Base-by-base conservation (phyloP, 2,888 invertebrate genomes). In the Druceiella hillmani region DNA sequence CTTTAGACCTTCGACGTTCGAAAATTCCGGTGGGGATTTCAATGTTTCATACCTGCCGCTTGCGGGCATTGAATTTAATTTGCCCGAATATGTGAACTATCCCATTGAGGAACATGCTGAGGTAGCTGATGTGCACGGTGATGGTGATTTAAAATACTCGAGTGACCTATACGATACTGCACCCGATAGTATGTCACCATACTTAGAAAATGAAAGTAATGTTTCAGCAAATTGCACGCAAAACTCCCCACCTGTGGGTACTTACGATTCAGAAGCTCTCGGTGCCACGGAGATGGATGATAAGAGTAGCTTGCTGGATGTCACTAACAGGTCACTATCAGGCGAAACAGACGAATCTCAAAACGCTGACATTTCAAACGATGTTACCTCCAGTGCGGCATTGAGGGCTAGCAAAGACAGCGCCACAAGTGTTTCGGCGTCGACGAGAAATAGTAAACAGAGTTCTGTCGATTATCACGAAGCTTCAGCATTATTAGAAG, bases 401-500 rank as follows among this genome's bases (percentile, higher is more conserved):
- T 68, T 67, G 52, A 50, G 69, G 40, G 69, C 71, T 37, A 65
- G 58, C 50, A 70, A 69, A 57, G 65, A 64, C 60, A 64, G 65
- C 57, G 63, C 66, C 48, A 70, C 71, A 6, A 67, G 66, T 54
- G 65, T 64, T 13, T 65, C 64, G 36, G 70, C 69, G 7, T 70
- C 69, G 15, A 66, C 70, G 6, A n/a, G n/a, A n/a, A n/a, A n/a
- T n/a, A n/a, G n/a, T n/a, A n/a, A n/a, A 10, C 6, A 12, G 7
- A 67, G 70, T 50, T 70, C 70, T 24, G 68, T 69, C 2, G 70
- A 70, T 51, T 70, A 70, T 46, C 71, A 69, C 30, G 70, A 71
- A 52, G 71, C 70, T 4, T 70, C 70, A 7, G 69, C 70, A 3
- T 57, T 69, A 5, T n/a, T 10, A n/a, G 27, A 11, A 20, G 22